Conservation (phyloP, 2,113 vertebrate genomes). For the Ptychochromis oligacanthus region DNA sequence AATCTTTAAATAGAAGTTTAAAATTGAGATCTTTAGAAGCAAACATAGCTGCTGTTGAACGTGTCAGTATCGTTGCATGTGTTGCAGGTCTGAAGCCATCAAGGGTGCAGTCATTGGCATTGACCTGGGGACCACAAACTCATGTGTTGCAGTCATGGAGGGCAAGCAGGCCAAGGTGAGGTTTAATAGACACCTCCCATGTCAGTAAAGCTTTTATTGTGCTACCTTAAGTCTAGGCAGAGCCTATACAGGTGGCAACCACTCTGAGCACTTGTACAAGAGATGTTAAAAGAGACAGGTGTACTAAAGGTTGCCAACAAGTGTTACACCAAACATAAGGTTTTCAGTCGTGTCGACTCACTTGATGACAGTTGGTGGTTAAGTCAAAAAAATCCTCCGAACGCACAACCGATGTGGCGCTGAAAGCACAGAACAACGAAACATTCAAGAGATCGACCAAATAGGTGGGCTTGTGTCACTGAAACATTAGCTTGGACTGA, state of each 20-base stretch:
- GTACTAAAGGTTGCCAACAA: background rate
- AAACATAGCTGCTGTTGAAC: constrained; percentile 47
- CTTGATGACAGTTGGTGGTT: no score
- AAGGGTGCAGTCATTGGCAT: constrained; percentile 96
- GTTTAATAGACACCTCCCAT: background rate
- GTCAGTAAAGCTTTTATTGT: background rate
- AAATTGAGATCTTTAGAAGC: background rate
- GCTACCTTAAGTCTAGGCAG: background rate
- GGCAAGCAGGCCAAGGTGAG: constrained; percentile 96
- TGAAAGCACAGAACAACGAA: background rate
- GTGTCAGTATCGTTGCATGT: constrained; percentile 83
- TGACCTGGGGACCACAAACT: constrained; percentile 98
- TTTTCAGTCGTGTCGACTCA: no score
- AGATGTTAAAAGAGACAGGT: background rate
- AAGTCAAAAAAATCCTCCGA: no score
- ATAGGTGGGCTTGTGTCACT: background rate
- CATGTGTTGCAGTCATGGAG: constrained; percentile 99
- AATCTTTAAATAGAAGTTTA: background rate
- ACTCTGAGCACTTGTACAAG: background rate
- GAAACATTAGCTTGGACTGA: no score
- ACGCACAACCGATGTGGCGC: no score
- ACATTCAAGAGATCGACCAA: background rate
- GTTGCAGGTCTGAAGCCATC: constrained; percentile 93
- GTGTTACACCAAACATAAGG: no score
- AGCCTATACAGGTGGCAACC: background rate